These are phyloP conservation scores for Muscicapa striata DNA, from an alignment of 2,797 vertebrate genomes.

Conservation along the genomic window DNA sequence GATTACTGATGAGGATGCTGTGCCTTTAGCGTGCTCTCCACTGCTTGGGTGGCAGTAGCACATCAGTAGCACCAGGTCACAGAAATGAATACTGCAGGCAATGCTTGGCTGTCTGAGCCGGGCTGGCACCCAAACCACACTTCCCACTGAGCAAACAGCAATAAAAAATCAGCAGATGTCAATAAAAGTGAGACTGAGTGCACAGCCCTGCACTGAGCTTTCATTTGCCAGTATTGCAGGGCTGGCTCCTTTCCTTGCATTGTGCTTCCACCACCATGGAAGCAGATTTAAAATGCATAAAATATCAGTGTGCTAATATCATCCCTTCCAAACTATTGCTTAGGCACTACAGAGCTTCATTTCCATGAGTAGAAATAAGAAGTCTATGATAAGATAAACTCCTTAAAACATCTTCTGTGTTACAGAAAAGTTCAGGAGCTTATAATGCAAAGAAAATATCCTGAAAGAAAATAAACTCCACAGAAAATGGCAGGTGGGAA, in stretches of 20 bases:
- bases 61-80: accelerated
- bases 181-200: neutral
- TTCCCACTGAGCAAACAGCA: neutral
- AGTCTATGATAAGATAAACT: neutral
- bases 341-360: neutral
- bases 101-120: neutral
- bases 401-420: neutral
- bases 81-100: neutral
- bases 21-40: neutral
- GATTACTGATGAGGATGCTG: neutral
- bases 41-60: neutral
- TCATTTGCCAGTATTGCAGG: neutral
- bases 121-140: neutral
- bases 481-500: neutral
- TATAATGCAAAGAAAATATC: neutral
- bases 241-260: neutral
- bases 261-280: neutral
- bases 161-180: neutral
- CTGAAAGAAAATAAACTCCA: neutral
- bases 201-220: neutral
- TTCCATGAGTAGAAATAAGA: neutral
- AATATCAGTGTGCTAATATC: neutral
- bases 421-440: neutral
- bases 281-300: neutral
- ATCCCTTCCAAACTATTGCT: neutral